Evolutionary conservation across 2,113 vertebrate genomes (phyloP).

Genomic region (Fulmarus glacialis): DNA sequence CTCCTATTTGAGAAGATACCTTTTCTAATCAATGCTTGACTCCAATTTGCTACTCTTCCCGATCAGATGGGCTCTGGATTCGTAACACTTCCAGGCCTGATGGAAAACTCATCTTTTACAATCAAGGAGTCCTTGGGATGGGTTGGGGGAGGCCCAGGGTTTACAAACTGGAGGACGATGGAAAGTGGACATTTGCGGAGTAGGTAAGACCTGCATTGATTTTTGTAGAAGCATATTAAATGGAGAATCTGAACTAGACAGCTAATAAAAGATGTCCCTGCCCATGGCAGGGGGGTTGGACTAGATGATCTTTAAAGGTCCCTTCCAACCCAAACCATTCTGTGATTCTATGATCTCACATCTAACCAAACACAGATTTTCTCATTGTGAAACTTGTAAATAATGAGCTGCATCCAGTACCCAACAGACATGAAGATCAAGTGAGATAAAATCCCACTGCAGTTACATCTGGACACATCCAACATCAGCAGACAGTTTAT

Average conservation of each 20-base stretch:
- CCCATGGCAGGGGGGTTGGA: fast-evolving
- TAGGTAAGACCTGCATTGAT: not conserved
- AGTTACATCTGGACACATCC: not conserved
- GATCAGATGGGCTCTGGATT: not conserved
- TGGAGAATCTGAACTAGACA: not conserved
- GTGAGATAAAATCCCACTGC: not conserved
- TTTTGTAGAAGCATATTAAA: not conserved
- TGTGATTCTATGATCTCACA: not conserved
- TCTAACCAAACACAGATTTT: not conserved
- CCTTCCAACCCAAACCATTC: not conserved
- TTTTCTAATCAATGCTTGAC: not conserved
- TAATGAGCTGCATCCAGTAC: not conserved
- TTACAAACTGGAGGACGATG: not conserved
- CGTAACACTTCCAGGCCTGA: not conserved
- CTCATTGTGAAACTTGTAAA: not conserved
- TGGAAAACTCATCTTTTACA: not conserved
- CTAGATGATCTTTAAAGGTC: not conserved
- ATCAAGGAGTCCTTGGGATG: not conserved
- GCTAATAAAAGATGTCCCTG: not conserved
- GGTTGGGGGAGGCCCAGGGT: not conserved
- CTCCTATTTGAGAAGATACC: not conserved
- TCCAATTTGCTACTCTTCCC: not conserved
- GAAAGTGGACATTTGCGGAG: not conserved
- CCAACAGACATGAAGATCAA: not conserved
- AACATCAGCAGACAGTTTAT: not conserved